Evolutionary conservation across 2,113 vertebrate genomes (phyloP), one percentile per base, ranked within the genome.

Genomic region (Ptilonorhynchus violaceus): DNA sequence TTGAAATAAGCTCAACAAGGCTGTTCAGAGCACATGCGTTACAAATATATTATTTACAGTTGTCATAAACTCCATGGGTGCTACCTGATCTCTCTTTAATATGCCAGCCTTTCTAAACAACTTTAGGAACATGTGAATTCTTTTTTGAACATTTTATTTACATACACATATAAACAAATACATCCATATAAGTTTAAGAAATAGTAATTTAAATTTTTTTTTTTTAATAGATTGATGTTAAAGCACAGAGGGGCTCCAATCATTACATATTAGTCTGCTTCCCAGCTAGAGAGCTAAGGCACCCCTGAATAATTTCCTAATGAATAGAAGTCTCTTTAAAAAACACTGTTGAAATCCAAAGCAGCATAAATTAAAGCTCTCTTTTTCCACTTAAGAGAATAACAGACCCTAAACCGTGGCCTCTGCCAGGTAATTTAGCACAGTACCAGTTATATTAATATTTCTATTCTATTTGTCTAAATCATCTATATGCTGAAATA

Each of bases 401-500:
- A 85, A 66, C 16, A 73, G 66, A 69, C 28, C 56, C 44, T 75
- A 81, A 92, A 68, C 52, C 27, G 30, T 41, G 50, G 42, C 12
- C 30, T 89, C 56, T 82, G 20, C 23, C 53, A 81, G 50, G 64
- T 86, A 89, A 92, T 96, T 85, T 94, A 93, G 14, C 63, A 62
- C 10, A 37, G 37, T 39, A 92, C 30, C 15, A 67, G 41, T 79
- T 91, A n/a, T 70, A 88, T 93, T 97, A 93, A 75, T 88, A 96
- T 93, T 92, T 89, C 46, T 50, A 7, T 93, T 93, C 50, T 69
- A 87, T 95, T 96, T 93, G n/a, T 72, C 56, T 91, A 93, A 87
- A 73, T 77, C 66, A 73, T 60, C 59, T 70, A 23, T 76, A 20
- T 16, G 39, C 15, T 88, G 56, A 91, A 87, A 92, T 94, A 94